phyloP scores from a whole-genome alignment of 2,113 vertebrate species.

The Calcarius ornatus region DNA sequence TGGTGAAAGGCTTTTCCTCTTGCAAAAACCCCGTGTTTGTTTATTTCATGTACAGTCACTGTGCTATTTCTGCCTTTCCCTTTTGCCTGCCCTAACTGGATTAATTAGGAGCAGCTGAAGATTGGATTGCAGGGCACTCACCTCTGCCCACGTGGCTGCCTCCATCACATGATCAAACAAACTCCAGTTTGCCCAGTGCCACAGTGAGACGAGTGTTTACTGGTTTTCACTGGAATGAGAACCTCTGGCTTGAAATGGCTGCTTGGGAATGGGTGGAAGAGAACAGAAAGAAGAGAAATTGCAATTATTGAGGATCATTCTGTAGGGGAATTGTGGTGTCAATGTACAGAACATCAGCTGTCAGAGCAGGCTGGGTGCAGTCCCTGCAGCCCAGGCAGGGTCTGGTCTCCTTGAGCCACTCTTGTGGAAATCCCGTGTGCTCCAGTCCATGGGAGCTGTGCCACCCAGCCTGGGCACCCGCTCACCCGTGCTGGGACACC shows the following conservation, averaged over 20 bases:
- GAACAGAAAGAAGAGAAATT: background rate
- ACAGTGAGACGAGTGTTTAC: conserved; percentile 73
- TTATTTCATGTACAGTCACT: background rate
- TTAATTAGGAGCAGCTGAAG: background rate
- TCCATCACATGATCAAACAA: conserved; percentile 88
- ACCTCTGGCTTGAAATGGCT: conserved; percentile 79
- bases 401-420: background rate
- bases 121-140: conserved; percentile 17
- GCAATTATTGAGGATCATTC: background rate
- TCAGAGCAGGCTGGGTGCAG: background rate
- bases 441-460: rapidly evolving
- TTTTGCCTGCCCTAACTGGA: background rate
- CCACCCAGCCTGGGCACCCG: background rate
- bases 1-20: background rate
- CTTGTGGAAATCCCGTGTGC: background rate
- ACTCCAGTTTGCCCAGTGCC: conserved; percentile 83
- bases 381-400: background rate
- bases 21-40: background rate
- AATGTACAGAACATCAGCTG: background rate
- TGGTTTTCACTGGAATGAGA: conserved; percentile 71
- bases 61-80: background rate
- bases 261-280: background rate
- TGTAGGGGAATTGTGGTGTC: background rate
- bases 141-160: conserved; percentile 22
- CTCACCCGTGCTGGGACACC: rapidly evolving